Conservation (phyloP, 2,888 invertebrate genomes). For the Drosophila prolongata region DNA sequence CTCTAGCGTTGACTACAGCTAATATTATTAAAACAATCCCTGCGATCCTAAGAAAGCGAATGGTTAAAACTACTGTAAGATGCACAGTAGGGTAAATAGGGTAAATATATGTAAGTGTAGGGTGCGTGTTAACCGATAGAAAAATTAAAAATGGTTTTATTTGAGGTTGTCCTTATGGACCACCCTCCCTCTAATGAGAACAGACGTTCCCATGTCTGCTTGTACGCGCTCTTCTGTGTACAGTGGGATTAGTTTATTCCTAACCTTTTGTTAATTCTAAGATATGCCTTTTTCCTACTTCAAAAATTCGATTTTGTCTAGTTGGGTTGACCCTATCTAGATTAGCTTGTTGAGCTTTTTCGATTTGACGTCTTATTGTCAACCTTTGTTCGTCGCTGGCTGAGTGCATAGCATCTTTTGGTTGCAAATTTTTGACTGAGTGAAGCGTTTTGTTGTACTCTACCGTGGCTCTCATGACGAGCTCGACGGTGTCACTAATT, state of each 20-base stretch:
- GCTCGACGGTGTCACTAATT: not conserved
- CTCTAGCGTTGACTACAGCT: not conserved
- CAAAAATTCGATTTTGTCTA: not conserved
- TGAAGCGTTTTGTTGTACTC: conserved; percentile 2
- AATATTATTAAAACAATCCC: not conserved
- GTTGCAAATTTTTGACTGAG: not conserved
- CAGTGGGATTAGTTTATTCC: not conserved
- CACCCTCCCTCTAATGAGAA: too few relatives aligned
- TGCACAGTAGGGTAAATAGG: too few relatives aligned
- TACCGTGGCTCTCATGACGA: not conserved
- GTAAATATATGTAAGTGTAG: not conserved
- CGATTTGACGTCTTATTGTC: not conserved
- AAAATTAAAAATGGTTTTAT: not conserved
- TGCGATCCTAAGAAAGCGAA: not conserved
- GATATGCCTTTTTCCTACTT: not conserved
- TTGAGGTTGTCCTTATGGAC: not conserved
- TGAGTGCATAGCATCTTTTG: conserved; percentile 1
- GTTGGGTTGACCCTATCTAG: not conserved
- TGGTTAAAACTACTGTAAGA: conserved; percentile 1
- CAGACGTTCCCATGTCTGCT: not conserved
- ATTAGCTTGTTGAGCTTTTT: not conserved
- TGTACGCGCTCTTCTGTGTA: conserved; percentile 1
- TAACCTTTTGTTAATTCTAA: not conserved
- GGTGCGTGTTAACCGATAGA: not conserved
- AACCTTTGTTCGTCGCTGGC: not conserved